Base-by-base conservation (phyloP, 2,113 vertebrate species). In the Poeciliopsis occidentalis region DNA sequence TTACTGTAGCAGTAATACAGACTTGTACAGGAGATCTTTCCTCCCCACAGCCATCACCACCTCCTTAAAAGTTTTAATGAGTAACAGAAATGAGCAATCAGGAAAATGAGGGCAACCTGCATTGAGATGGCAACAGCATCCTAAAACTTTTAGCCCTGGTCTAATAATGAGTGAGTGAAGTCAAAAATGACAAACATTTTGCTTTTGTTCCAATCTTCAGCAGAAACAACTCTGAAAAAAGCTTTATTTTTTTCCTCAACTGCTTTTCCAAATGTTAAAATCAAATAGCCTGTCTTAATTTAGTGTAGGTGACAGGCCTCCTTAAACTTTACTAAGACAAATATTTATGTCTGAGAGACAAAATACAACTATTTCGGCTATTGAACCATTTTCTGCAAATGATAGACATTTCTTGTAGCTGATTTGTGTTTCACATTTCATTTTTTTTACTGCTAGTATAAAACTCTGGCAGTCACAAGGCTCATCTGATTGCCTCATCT, bases 401-500 rank as follows among this genome's bases (percentile, higher is more conserved):
- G 7, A 57, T 11, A 0, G 24, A 57, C 51, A 10, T 57, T 57
- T n/a, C 51, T 11, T 57, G 8, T 57, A n/a, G 17, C 51, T n/a
- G 8, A 10, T 24, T 57, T 57, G 47, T n/a, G 51, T 24, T 57
- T 57, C 24, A 57, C 60, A 51, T 37, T 37, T 37, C 5, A 60
- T 15, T 75, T 26, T 10, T 8, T 75, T 8, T 13, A 8, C 68
- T 83, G 67, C 47, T 62, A 15, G 69, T 72, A 39, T 86, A 61
- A 72, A 81, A 74, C 71, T 75, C 71, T 78, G 29, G 6, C 80
- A 72, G 71, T 86, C 64, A 72, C 41, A n/a, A 4, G 26, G 34
- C 69, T 77, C 65, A 41, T 70, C 65, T 90, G 82, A 86, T 91
- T 88, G 80, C 82, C 70, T 76, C 24, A 32, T 79, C 31, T 86